Evolutionary conservation across 37 sponge, comb jelly and placozoan genomes (phyloP).

Genomic region (Agelas oroides): DNA sequence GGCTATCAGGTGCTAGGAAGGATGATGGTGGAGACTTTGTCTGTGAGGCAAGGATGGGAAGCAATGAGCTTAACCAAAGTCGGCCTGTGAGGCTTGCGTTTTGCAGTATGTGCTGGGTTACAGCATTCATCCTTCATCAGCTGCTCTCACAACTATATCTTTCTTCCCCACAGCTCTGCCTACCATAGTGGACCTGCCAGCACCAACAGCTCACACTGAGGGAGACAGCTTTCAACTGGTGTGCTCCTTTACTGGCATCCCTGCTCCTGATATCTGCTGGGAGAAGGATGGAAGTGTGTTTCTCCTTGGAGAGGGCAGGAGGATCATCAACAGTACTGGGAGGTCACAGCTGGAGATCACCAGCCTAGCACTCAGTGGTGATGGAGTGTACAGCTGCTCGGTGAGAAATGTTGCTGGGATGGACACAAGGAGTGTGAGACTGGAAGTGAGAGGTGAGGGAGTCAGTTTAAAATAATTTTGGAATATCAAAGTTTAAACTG

Average conservation of each 20-base stretch:
- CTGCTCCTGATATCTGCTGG: constrained; percentile 28
- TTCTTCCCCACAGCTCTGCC: too few relatives aligned
- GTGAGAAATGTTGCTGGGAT: constrained; percentile 9
- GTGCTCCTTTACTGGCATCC: constrained; percentile 26
- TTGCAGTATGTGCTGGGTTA: too few relatives aligned
- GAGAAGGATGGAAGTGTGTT: background rate
- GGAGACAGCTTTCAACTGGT: background rate
- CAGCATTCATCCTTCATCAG: too few relatives aligned
- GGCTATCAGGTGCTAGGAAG: too few relatives aligned
- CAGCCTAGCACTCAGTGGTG: background rate
- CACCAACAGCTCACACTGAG: background rate
- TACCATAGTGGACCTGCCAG: background rate
- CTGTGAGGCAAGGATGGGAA: too few relatives aligned
- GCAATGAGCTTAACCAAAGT: too few relatives aligned
- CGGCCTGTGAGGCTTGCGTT: too few relatives aligned
- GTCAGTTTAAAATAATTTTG: background rate
- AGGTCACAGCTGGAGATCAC: background rate
- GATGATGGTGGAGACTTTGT: too few relatives aligned
- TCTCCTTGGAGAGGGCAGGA: background rate
- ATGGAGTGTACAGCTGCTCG: constrained; percentile 13
- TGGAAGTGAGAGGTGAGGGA: constrained; percentile 8
- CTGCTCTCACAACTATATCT: too few relatives aligned
- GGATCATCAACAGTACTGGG: background rate
- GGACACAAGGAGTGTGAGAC: background rate
- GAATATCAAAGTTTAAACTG: too few relatives aligned